These are phyloP conservation scores for Thaumetopoea pityocampa DNA, from an alignment of 1,140 invertebrate species.

Conservation along the genomic window DNA sequence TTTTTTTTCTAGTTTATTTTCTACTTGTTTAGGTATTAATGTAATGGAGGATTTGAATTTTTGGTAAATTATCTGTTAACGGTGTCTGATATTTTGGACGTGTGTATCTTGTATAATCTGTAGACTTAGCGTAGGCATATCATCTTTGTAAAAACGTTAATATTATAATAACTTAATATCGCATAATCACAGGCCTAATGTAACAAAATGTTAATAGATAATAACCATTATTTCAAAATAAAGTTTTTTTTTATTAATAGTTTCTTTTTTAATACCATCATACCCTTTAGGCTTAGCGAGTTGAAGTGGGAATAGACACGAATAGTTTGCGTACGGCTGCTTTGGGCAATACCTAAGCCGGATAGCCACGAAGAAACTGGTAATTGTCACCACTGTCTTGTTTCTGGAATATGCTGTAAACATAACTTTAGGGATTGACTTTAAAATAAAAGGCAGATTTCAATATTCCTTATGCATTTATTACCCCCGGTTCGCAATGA, in stretches of 20 bases:
- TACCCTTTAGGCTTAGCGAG: not conserved
- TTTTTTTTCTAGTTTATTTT: constrained; percentile 69
- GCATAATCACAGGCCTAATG: constrained; percentile 67
- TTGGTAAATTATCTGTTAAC: constrained; percentile 74
- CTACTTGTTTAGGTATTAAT: constrained; percentile 59
- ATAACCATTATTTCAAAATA: constrained; percentile 74
- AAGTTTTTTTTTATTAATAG: constrained; percentile 64
- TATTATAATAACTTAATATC: constrained; percentile 45
- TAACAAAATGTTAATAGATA: constrained; percentile 75
- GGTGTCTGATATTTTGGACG: constrained; percentile 14
- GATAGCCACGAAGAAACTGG: no score
- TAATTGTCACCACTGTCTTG: no score
- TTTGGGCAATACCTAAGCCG: no score
- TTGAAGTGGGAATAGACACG: no score
- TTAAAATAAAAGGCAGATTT: no score
- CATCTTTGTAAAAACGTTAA: constrained; percentile 63
- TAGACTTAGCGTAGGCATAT: constrained; percentile 60
- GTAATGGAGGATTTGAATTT: constrained; percentile 55
- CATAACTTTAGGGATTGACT: no score
- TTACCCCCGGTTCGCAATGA: no score
- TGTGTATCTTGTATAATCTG: constrained; percentile 19
- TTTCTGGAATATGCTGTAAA: no score
- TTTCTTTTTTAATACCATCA: constrained; percentile 26
- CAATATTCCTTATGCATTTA: no score
- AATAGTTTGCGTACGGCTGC: no score